Base-by-base conservation (phyloP, 2,797 vertebrate species). In the Clarias laeviceps region DNA sequence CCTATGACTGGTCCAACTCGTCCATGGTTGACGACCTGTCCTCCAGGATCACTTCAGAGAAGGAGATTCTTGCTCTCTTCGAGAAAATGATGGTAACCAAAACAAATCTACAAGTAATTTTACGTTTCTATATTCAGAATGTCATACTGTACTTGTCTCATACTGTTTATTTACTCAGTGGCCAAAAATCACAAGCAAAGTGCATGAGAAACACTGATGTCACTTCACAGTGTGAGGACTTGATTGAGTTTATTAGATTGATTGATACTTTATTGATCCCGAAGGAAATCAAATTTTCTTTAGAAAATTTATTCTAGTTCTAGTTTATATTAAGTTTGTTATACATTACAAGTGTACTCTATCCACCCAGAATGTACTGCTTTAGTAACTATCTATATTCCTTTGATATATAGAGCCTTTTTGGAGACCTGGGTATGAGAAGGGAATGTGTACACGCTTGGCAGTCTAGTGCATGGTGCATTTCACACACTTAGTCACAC, bases 51-150 rank as follows among this genome's bases (percentile, higher is more conserved):
- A 94, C 97, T 11, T 96, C 97, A 0, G 97, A 99, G 88, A 96
- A 95, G 64, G 97, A 99, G 92, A 93, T 99, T 87, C 93, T 98
- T 91, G 94, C 95, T 0, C 91, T 98, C 40, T 99, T 99, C 93
- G 98, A 99, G 93, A 99, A 99, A 94, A 99, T 99, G 98, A 99
- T 99, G 98, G 98, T 99, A 95, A 77, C 93, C 69, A n/a, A 70
- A 22, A 27, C 62, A 54, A 64, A 14, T 29, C 37, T 3, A 80
- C 37, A 37, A 45, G 45, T 45, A 9, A 45, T 45, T 45, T 11
- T 11, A 45, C 3, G 45, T 45, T 45, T 45, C 9, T 45, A 11
- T 45, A 45, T 45, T 45, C 1, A 45, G 45, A 9, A 45, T 45
- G 45, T 45, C 45, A 11, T 45, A 45, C 9, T 45, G 2, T 45